Evolutionary conservation across 1,140 invertebrate genomes (phyloP).

Genomic region (Aphis craccivora): DNA sequence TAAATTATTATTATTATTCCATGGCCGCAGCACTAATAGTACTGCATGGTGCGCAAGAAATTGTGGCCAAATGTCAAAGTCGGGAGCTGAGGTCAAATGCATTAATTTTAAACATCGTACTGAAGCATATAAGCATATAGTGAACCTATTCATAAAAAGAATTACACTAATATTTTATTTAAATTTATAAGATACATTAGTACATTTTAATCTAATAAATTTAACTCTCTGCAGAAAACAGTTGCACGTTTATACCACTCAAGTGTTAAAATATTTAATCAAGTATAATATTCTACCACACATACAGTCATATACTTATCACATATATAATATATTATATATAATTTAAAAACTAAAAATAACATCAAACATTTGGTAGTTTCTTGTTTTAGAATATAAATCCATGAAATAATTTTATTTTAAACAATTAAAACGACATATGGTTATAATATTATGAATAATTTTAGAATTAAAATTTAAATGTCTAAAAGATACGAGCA

Average conservation of each 20-base stretch:
- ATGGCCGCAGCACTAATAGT: neutral
- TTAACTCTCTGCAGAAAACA: neutral
- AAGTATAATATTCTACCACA: neutral
- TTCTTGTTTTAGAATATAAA: neutral
- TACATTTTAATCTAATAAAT: neutral
- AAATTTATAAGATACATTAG: neutral
- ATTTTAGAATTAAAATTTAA: neutral
- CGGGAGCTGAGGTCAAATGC: neutral
- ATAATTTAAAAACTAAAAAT: neutral
- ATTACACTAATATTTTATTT: neutral
- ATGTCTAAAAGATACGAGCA: neutral
- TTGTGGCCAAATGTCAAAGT: conserved; percentile 12
- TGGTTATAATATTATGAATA: neutral
- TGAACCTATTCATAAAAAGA: neutral
- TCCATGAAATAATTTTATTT: neutral
- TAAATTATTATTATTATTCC: neutral
- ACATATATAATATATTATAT: no score
- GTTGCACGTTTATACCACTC: neutral
- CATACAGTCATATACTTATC: neutral
- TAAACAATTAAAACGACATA: neutral
- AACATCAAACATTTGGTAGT: neutral
- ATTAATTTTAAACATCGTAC: neutral
- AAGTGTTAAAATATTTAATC: neutral
- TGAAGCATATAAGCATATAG: neutral
- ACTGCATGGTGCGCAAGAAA: neutral